Base-by-base conservation (phyloP, 2,888 invertebrate genomes). In the Caenorhabditis panamensis region DNA sequence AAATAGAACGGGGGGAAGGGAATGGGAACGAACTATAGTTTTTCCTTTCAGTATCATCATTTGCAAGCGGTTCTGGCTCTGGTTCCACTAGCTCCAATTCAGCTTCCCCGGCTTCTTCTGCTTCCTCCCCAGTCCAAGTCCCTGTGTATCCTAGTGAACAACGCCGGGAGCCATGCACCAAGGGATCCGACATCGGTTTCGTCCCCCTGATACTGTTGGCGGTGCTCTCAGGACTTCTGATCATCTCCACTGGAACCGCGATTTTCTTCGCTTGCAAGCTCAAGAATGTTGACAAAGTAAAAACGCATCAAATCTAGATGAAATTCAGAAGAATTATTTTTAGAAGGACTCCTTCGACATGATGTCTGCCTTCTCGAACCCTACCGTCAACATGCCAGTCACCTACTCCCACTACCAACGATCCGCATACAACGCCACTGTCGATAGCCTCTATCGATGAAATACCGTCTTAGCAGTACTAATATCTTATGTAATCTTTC, bases 301-400 rank as follows among this genome's bases (percentile, higher is more conserved):
- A 2, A 20, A n/a, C 18, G n/a, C n/a, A n/a, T n/a, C n/a, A n/a
- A n/a, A n/a, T n/a, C n/a, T n/a, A n/a, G n/a, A n/a, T n/a, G n/a
- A n/a, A n/a, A n/a, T n/a, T n/a, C n/a, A n/a, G n/a, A n/a, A n/a
- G n/a, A 28, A 36, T n/a, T 16, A 5, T 13, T 62, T 79, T 16
- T 68, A 75, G 80, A 71, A 81, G 36, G 67, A 77, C 44, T 77
- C 76, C 0, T 81, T 81, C 31, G 81, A 81, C 26, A 72, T 81
- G 67, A 72, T 81, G 71, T 81, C 81, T 0, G 72, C 81, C 8
- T 80, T 69, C 59, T 80, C 80, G 2, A 80, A 80, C 31, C 61
- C 75, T 4, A 66, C 64, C 1, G 37, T 75, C 49, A 58, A 47
- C 41, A 47, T 68, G 62, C 80, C 80, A 0, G 69, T 80, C 64